Percentiles rank a stretch among this genome's conserved stretches.
phyloP scores from a whole-genome alignment of 2,797 vertebrate species.

The Aythya fuligula region DNA sequence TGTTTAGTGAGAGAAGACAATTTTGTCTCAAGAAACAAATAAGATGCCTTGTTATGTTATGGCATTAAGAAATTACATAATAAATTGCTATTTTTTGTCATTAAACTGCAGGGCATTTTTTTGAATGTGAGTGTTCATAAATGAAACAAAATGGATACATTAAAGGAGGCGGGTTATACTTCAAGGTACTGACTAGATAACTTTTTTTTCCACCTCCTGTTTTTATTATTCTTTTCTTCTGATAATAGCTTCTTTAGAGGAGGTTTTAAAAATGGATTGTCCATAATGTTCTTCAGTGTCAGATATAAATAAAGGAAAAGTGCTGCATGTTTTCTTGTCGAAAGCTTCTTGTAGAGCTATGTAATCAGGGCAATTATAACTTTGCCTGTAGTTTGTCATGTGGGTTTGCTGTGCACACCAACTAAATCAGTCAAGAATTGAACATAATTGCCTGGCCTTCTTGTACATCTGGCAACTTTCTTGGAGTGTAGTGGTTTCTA shows the following conservation, averaged over 20 bases:
- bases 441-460: background rate
- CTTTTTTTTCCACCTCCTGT: background rate
- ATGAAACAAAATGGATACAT: background rate
- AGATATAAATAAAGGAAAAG: slow-evolving; percentile 57
- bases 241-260: slow-evolving; percentile 10
- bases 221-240: slow-evolving; percentile 52
- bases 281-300: slow-evolving; percentile 21
- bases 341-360: slow-evolving; percentile 33
- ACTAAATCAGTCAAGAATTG: slow-evolving; percentile 35
- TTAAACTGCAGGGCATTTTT: background rate
- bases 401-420: slow-evolving; percentile 36
- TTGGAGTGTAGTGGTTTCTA: background rate
- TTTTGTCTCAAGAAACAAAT: background rate
- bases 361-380: slow-evolving; percentile 62
- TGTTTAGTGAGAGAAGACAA: background rate
- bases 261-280: slow-evolving; percentile 51
- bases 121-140: background rate
- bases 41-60: background rate
- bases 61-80: background rate
- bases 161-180: background rate
- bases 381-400: slow-evolving; percentile 35
- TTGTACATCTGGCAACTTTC: background rate
- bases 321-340: slow-evolving; percentile 25
- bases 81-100: slow-evolving; percentile 45
- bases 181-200: background rate